phyloP scores from a whole-genome alignment of 2,888 invertebrate species.

The Thyatira batis region DNA sequence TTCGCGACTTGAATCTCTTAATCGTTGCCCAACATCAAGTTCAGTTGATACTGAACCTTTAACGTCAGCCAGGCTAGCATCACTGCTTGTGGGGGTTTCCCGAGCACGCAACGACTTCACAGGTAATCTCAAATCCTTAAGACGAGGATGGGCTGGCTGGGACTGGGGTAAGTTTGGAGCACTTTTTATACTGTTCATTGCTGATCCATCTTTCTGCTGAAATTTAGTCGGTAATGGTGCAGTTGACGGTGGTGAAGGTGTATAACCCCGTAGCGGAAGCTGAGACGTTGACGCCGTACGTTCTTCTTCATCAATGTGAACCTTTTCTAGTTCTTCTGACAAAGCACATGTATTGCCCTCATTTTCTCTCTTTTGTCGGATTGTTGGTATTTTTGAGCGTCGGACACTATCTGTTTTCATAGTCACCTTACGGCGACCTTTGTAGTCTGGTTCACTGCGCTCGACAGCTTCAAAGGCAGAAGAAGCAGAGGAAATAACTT shows the following conservation, averaged over 20 bases:
- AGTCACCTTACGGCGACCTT: slow-evolving; percentile 82
- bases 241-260: slow-evolving; percentile 92
- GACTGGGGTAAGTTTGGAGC: slow-evolving; percentile 89
- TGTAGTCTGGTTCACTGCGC: slow-evolving; percentile 74
- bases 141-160: slow-evolving; percentile 85
- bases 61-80: slow-evolving; percentile 84
- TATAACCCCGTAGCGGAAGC: slow-evolving; percentile 86
- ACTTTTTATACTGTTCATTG: slow-evolving; percentile 90
- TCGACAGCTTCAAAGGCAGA: slow-evolving; percentile 78
- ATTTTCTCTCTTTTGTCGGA: slow-evolving; percentile 76
- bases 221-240: slow-evolving; percentile 92
- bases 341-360: slow-evolving; percentile 67
- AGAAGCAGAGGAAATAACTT: slow-evolving; percentile 75
- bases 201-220: slow-evolving; percentile 86
- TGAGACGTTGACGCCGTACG: slow-evolving; percentile 82
- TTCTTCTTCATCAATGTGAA: slow-evolving; percentile 84
- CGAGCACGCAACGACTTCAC: slow-evolving; percentile 86
- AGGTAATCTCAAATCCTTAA: slow-evolving; percentile 88
- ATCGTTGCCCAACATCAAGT: slow-evolving; percentile 75
- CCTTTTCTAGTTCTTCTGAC: slow-evolving; percentile 83
- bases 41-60: slow-evolving; percentile 78
- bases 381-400: slow-evolving; percentile 84
- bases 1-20: slow-evolving; percentile 77
- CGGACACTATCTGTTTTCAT: slow-evolving; percentile 80
- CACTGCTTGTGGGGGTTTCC: slow-evolving; percentile 83